phyloP scores from a whole-genome alignment of 2,797 vertebrate genomes.

The Urosaurus nigricauda region DNA sequence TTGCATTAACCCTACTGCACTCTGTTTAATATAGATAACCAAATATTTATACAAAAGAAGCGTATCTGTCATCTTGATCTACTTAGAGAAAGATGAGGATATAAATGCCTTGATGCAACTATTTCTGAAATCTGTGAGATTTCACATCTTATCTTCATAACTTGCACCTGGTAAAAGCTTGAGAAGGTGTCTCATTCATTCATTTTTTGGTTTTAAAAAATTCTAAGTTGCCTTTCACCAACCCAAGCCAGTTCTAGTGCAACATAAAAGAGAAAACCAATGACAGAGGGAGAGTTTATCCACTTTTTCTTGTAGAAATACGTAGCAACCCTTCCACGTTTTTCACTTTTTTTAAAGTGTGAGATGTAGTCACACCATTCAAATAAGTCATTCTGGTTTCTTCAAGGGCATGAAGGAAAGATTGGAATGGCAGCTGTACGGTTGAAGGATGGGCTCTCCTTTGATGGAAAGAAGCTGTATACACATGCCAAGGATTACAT shows the following conservation, averaged over 20 bases:
- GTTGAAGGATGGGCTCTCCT: constrained; percentile 75
- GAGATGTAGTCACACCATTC: neutral
- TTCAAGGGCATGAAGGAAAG: constrained; percentile 88
- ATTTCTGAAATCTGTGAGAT: no score
- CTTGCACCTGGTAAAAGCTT: no score
- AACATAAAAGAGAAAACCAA: neutral
- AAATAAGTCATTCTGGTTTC: neutral
- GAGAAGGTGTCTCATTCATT: neutral
- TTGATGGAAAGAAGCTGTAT: constrained; percentile 82
- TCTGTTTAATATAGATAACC: no score
- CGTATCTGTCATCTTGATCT: no score
- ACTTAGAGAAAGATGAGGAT: no score
- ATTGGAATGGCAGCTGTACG: constrained; percentile 89
- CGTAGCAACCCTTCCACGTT: neutral
- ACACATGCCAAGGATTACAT: constrained; percentile 75
- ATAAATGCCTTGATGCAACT: no score
- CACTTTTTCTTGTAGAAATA: neutral
- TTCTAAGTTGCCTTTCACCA: neutral
- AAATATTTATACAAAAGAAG: no score
- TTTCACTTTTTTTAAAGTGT: no score
- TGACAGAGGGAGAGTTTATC: neutral
- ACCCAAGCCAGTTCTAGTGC: neutral
- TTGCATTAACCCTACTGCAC: no score
- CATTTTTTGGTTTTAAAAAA: neutral
- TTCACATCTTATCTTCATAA: neutral